Evolutionary conservation across 1,140 invertebrate species (phyloP).

Genomic region (Pollicipes pollicipes): DNA sequence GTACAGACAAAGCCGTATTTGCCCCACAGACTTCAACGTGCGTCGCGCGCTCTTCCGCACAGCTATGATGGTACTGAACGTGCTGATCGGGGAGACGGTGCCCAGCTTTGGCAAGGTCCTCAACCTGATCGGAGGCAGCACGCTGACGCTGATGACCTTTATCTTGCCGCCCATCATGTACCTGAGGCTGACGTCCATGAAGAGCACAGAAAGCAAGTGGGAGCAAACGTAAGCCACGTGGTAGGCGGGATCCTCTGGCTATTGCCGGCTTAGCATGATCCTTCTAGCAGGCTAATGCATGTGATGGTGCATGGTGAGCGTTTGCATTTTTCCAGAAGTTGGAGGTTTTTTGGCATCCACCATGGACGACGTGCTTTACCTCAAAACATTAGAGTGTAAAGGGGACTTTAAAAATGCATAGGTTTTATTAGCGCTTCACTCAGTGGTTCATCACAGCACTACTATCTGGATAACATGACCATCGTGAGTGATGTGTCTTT

Average conservation of each 20-base stretch:
- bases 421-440: too few relatives aligned
- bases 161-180: slow-evolving; percentile 72
- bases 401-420: too few relatives aligned
- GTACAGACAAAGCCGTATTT: too few relatives aligned
- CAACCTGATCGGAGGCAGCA: slow-evolving; percentile 65
- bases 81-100: slow-evolving; percentile 60
- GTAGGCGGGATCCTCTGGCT: background rate
- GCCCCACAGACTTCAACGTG: slow-evolving; percentile 51
- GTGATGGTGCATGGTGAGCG: too few relatives aligned
- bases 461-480: too few relatives aligned
- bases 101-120: slow-evolving; percentile 76
- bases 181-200: slow-evolving; percentile 31
- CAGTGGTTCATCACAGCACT: too few relatives aligned
- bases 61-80: slow-evolving; percentile 43
- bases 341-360: too few relatives aligned
- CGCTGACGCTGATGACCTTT: slow-evolving; percentile 61
- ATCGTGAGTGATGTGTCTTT: too few relatives aligned
- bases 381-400: too few relatives aligned
- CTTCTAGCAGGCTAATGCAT: too few relatives aligned
- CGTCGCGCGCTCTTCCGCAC: slow-evolving; percentile 55
- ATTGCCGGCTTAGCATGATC: background rate
- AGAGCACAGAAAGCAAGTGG: background rate
- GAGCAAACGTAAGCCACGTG: slow-evolving; percentile 10
- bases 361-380: background rate
- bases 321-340: too few relatives aligned